Base-by-base conservation (phyloP, 1,140 invertebrate genomes). In the Cydia amplana region DNA sequence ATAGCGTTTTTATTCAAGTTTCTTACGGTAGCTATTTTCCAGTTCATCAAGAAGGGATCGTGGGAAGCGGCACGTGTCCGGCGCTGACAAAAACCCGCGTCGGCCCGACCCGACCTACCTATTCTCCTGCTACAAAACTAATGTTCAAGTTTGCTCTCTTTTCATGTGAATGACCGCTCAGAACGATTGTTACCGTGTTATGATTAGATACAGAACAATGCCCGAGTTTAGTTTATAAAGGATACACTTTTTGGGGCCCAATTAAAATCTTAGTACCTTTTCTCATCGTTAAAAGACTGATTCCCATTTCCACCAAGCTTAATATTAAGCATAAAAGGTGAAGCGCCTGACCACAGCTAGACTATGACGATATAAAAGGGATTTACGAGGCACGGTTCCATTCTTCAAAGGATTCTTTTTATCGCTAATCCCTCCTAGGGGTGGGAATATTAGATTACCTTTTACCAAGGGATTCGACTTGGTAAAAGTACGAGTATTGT, bases 11-110 rank as follows among this genome's bases (percentile, higher is more conserved):
- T 12, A 60, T 60, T 60, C 55, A 60, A 23, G 16, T 60, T 23
- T 23, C 16, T 60, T 12, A 60, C 3, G 55, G 10, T 60, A 60
- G 55, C 55, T 60, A 60, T 60, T 60, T 60, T 60, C 55, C 20
- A 60, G 16, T 23, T 60, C 55, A 60, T 60, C 55, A 60, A 60
- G 55, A 60, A 60, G 55, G 55, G 55, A 60, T 60, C 55, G 55
- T 60, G 55, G 55, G 55, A 60, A 60, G 7, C 55, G 20, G 9
- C 55, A 60, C 20, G 55, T 60, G 55, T 20, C n/a, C 18, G 55
- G 20, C 55, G 16, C 55, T 20, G 55, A 60, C 55, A 60, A 60
- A 60, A 60, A 60, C 55, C 55, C 55, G 55, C 18, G 9, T 60
- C 20, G 55, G 55, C 18, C 55, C 55, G 55, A 60, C 18, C 55